Evolutionary conservation across 2,888 invertebrate genomes (phyloP).

Genomic region (Hypomecis atomaria): DNA sequence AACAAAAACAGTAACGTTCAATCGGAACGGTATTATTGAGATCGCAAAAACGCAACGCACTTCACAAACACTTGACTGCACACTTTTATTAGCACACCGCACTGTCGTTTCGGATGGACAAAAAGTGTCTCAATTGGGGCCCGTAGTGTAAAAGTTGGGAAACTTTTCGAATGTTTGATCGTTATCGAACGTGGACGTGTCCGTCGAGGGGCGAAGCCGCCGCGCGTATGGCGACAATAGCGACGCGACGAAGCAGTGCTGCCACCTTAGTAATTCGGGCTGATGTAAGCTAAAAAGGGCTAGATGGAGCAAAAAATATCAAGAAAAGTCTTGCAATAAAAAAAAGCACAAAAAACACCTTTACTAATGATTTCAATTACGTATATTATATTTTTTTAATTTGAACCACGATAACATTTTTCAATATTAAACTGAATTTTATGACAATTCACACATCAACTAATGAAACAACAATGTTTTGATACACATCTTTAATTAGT

Average conservation of each 20-base stretch:
- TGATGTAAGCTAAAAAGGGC: too few species aligned
- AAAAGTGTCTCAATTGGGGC: constrained; percentile 63
- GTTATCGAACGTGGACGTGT: constrained; percentile 59
- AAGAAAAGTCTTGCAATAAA: too few species aligned
- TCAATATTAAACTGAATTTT: too few species aligned
- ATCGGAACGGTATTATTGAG: constrained; percentile 76
- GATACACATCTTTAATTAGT: too few species aligned
- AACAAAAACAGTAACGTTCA: constrained; percentile 81
- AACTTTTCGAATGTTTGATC: constrained; percentile 74
- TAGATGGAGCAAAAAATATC: too few species aligned
- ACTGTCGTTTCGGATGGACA: constrained; percentile 61
- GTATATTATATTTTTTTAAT: too few species aligned
- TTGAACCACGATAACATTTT: too few species aligned
- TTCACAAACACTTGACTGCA: constrained; percentile 68
- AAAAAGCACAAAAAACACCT: too few species aligned
- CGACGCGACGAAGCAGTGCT: constrained; percentile 11
- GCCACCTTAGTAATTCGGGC: too few species aligned
- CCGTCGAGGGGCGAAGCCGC: constrained; percentile 64
- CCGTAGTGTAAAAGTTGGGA: constrained; percentile 71
- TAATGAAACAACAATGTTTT: too few species aligned
- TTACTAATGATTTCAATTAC: too few species aligned
- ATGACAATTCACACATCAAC: too few species aligned
- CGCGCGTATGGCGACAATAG: constrained; percentile 61
- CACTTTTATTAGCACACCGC: constrained; percentile 64
- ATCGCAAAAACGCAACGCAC: constrained; percentile 71